Percentiles rank a stretch among this genome's conserved stretches.
Evolutionary conservation across 2,113 vertebrate species (phyloP).

Genomic region (Henicopernis longicauda): DNA sequence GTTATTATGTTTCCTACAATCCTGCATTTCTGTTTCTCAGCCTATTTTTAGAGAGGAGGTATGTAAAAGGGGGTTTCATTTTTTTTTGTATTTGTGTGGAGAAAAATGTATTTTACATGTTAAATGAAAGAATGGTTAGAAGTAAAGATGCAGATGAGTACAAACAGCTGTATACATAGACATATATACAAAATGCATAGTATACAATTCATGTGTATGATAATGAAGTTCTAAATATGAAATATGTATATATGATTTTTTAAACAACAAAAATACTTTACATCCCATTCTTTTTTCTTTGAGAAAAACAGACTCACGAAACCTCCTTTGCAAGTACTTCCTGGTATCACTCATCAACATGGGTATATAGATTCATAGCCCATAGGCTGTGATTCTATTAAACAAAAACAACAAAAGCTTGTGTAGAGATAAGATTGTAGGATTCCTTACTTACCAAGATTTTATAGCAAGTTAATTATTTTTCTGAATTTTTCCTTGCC

Average conservation of each 20-base stretch:
- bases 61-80: fast-evolving
- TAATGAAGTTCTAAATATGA: neutral
- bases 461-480: neutral
- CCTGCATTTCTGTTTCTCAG: neutral
- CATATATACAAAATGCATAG: neutral
- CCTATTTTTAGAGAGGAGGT: neutral
- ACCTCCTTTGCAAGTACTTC: neutral
- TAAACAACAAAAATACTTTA: neutral
- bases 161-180: neutral
- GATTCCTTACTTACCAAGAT: neutral
- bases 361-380: neutral
- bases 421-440: neutral
- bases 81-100: neutral
- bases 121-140: neutral
- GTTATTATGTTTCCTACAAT: neutral
- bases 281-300: neutral
- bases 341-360: neutral
- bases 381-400: neutral
- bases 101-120: neutral
- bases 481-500: neutral
- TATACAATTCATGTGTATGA: neutral
- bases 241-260: neutral
- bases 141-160: neutral
- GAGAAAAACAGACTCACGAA: neutral
- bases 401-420: neutral